Conservation (phyloP, 2,113 vertebrate genomes). For the Spizaetus ornatus region DNA sequence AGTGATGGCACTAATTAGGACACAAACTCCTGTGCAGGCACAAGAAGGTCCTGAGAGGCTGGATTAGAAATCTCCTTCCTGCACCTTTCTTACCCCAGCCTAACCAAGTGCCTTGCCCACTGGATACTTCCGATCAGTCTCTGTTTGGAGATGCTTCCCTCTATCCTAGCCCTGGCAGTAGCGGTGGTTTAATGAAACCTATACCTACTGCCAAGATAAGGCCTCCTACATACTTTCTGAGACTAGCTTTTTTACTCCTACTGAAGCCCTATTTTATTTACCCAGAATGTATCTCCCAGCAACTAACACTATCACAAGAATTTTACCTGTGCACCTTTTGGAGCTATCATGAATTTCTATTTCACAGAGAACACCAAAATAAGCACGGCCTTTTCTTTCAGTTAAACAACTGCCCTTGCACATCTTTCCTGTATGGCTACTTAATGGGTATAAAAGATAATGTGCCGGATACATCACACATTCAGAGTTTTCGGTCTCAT, state of each 20-base stretch:
- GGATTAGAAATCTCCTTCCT: not conserved
- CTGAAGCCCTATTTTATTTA: not conserved
- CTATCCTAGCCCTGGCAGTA: not conserved
- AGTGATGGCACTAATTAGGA: not conserved
- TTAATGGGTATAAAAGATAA: too few relatives aligned
- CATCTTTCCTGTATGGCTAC: too few relatives aligned
- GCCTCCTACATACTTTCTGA: not conserved
- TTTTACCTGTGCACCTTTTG: not conserved
- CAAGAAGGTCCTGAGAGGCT: not conserved
- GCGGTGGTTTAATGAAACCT: not conserved
- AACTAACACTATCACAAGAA: not conserved
- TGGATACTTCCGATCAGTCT: not conserved
- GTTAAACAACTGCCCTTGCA: not conserved
- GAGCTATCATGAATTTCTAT: not conserved
- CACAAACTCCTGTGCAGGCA: not conserved
- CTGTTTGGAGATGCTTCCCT: not conserved
- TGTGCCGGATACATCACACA: too few relatives aligned
- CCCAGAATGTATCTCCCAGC: not conserved
- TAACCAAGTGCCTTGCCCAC: not conserved
- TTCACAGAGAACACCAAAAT: not conserved
- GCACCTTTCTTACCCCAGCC: not conserved
- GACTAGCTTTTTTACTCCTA: not conserved
- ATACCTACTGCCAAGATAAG: not conserved
- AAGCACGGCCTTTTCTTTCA: not conserved
- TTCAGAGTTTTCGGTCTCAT: not conserved